A percentile compares a stretch with the other conserved stretches of the same genome.
Evolutionary conservation across 2,888 invertebrate genomes (phyloP).

Genomic region (Cataglyphis rosenhaueri): DNA sequence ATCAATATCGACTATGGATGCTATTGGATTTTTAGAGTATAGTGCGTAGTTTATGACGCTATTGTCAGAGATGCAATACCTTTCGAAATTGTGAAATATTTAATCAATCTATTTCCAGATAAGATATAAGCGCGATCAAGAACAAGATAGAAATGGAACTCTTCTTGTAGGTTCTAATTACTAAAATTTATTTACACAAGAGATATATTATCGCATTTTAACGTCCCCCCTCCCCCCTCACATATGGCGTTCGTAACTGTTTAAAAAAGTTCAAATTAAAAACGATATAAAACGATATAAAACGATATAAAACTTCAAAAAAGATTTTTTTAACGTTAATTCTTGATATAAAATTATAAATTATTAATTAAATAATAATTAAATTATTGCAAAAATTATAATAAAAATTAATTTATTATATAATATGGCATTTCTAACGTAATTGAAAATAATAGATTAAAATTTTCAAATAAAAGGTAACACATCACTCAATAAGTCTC

Average conservation of each 20-base stretch:
- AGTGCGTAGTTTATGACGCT: neutral
- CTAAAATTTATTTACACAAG: conserved; percentile 37
- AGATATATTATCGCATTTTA: conserved; percentile 34
- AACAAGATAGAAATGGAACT: neutral
- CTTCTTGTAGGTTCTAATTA: conserved; percentile 22
- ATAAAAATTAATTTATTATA: neutral
- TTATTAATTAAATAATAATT: neutral
- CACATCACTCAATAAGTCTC: no score
- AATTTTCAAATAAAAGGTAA: neutral
- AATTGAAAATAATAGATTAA: neutral
- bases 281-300: neutral
- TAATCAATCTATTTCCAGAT: conserved; percentile 26
- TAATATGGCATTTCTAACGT: neutral
- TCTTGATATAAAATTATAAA: neutral
- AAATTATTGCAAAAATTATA: neutral
- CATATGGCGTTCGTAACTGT: conserved; percentile 11
- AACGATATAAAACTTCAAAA: neutral
- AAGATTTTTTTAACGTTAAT: neutral
- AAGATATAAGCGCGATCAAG: conserved; percentile 39
- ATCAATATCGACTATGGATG: neutral
- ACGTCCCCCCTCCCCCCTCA: neutral
- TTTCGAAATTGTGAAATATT: conserved; percentile 11
- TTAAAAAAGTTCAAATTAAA: conserved; percentile 4
- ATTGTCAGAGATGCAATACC: neutral
- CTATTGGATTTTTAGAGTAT: conserved; percentile 1